phyloP scores from a whole-genome alignment of 2,888 invertebrate species.

The Maniola hyperantus region DNA sequence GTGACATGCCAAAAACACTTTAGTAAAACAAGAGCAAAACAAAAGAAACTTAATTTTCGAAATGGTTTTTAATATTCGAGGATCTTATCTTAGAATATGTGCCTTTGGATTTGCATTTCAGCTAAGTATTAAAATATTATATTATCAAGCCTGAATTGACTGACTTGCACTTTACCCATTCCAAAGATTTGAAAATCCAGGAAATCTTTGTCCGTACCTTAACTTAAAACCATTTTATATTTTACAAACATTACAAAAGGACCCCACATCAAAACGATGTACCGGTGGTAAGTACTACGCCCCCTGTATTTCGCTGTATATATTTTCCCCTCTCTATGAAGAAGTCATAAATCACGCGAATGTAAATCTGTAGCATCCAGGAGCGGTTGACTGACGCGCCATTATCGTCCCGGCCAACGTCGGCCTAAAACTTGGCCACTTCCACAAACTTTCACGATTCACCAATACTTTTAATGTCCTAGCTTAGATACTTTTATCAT shows the following conservation, averaged over 20 bases:
- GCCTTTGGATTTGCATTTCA: no score
- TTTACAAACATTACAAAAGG: slow-evolving; percentile 14
- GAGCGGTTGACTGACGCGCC: slow-evolving; percentile 79
- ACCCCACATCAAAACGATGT: slow-evolving; percentile 28
- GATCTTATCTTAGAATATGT: no score
- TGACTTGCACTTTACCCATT: no score
- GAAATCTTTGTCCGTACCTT: background rate
- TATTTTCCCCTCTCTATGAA: slow-evolving; percentile 78
- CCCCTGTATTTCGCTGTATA: slow-evolving; percentile 67
- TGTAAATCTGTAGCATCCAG: slow-evolving; percentile 81
- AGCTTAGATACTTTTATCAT: slow-evolving; percentile 45
- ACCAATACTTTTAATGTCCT: slow-evolving; percentile 51
- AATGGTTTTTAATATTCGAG: no score
- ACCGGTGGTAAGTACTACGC: slow-evolving; percentile 42
- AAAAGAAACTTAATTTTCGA: no score
- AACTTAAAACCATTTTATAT: background rate
- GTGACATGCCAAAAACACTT: no score
- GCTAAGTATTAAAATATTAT: no score
- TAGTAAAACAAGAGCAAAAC: no score
- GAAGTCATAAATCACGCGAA: slow-evolving; percentile 80
- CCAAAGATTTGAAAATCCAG: background rate
- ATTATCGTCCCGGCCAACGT: slow-evolving; percentile 64
- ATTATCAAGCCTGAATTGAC: no score
- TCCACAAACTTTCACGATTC: slow-evolving; percentile 49
- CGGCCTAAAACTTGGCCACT: slow-evolving; percentile 68